Percentiles rank a stretch among this genome's conserved stretches.
phyloP scores from a whole-genome alignment of 2,113 vertebrate species.

The Macroglossus sobrinus region DNA sequence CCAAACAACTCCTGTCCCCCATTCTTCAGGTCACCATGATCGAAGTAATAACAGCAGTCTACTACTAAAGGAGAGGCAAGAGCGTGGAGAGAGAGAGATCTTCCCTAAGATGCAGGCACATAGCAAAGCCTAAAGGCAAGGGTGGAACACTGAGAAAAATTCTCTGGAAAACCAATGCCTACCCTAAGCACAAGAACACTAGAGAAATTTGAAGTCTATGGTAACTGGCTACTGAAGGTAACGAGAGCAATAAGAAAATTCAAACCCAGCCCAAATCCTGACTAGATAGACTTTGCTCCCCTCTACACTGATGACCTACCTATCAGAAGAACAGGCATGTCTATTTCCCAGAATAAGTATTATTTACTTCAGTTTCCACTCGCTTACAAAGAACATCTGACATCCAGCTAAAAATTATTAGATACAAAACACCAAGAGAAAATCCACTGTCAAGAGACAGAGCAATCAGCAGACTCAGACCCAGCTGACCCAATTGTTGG shows the following conservation, averaged over 20 bases:
- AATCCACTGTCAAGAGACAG: slow-evolving; percentile 13
- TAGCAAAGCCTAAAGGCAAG: not conserved
- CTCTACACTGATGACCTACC: not conserved
- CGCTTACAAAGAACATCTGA: not conserved
- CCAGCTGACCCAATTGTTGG: not conserved
- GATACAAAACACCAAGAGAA: slow-evolving; percentile 38
- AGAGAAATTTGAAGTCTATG: not conserved
- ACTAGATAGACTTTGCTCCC: not conserved
- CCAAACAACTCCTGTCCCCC: not conserved
- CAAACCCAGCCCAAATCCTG: not conserved
- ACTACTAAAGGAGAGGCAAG: not conserved
- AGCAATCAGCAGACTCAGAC: not conserved
- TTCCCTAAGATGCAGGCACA: not conserved
- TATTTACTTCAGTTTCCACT: slow-evolving; percentile 11
- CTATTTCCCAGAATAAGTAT: not conserved
- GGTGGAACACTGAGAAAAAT: not conserved
- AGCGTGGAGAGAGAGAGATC: not conserved
- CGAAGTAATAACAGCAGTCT: not conserved
- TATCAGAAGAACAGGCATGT: not conserved
- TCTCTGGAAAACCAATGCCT: slow-evolving; percentile 7
- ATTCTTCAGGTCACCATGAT: not conserved
- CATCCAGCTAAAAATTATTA: slow-evolving; percentile 19
- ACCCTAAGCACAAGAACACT: not conserved
- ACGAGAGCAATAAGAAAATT: not conserved
- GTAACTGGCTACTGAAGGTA: not conserved